Conservation (phyloP, 2,888 invertebrate species). For the Lydus trimaculatus region DNA sequence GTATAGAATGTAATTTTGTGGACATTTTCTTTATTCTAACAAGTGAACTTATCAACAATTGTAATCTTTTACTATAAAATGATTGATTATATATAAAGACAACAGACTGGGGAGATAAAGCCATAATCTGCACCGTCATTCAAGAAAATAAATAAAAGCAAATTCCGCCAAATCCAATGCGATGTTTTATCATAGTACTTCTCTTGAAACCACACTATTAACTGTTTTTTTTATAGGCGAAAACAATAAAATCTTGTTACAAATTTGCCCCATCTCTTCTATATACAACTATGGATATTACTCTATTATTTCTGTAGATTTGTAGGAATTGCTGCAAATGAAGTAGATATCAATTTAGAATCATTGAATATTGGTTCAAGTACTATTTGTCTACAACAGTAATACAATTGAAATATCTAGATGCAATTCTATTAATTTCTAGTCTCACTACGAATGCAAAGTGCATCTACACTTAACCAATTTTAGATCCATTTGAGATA, state of each 20-base stretch:
- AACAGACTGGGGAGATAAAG: neutral
- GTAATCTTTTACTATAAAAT: neutral
- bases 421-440: neutral
- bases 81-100: neutral
- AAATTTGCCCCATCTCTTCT: no score
- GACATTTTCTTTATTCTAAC: neutral
- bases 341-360: constrained; percentile 3
- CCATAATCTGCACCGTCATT: no score
- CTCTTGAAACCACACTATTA: no score
- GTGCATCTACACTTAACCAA: neutral
- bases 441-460: neutral
- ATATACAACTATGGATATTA: no score
- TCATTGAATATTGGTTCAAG: neutral
- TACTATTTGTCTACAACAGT: constrained; percentile 4
- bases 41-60: neutral
- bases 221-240: no score
- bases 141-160: no score
- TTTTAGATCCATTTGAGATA: neutral
- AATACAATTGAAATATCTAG: neutral
- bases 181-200: no score
- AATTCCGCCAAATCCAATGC: no score
- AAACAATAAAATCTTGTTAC: no score
- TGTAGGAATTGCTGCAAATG: neutral
- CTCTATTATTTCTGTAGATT: neutral
- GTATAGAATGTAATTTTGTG: neutral